A percentile compares a stretch with the other conserved stretches of the same genome.
Evolutionary conservation across 2,797 vertebrate genomes (phyloP).

Genomic region (Peromyscus nudipes): DNA sequence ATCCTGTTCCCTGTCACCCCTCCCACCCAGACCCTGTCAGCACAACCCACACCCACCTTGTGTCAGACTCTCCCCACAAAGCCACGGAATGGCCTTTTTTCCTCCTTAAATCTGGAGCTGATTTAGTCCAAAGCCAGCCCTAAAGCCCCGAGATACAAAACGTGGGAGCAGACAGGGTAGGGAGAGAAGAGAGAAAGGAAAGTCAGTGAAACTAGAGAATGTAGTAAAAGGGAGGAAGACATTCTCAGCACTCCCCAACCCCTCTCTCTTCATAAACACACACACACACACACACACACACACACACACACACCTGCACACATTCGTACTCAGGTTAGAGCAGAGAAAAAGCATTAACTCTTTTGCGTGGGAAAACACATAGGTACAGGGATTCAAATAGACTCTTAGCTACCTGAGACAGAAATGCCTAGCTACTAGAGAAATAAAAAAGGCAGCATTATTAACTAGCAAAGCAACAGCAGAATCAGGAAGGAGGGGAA

Average conservation of each 20-base stretch:
- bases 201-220: neutral
- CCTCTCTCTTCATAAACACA: neutral
- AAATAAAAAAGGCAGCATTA: neutral
- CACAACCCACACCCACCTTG: conserved; percentile 7
- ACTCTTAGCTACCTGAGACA: neutral
- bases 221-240: neutral
- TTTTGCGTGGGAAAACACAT: neutral
- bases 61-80: neutral
- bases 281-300: too few species aligned
- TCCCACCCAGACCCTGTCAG: neutral
- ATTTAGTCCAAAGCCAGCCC: conserved; percentile 49
- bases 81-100: neutral
- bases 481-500: neutral
- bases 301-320: neutral
- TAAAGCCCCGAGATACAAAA: conserved; percentile 19
- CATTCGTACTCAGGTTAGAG: neutral
- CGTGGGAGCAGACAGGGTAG: neutral
- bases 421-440: neutral
- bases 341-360: neutral
- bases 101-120: conserved; percentile 58
- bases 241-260: neutral
- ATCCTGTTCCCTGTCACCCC: neutral
- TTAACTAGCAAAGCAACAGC: neutral
- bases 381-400: neutral
- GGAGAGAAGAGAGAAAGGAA: neutral